Conservation (phyloP, 2,797 vertebrate species). For the Otus scops region DNA sequence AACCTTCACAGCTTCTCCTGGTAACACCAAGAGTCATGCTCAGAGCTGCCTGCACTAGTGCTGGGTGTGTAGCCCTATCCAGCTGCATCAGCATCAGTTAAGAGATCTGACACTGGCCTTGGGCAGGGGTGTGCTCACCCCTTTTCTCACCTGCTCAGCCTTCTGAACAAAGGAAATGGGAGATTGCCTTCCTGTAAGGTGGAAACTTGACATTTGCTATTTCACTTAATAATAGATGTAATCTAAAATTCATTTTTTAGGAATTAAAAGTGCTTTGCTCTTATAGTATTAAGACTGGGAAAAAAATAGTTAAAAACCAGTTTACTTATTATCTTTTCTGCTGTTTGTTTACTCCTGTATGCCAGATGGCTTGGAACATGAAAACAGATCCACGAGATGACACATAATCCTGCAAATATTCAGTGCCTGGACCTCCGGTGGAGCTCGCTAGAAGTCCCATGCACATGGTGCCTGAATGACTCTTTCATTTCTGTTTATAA, state of each 20-base stretch:
- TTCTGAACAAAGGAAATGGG: neutral
- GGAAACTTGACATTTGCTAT: neutral
- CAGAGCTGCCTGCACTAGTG: neutral
- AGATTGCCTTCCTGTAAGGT: neutral
- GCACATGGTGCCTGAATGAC: neutral
- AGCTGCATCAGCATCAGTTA: neutral
- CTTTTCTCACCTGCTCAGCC: neutral
- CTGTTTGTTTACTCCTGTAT: slow-evolving; percentile 58
- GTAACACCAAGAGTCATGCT: neutral
- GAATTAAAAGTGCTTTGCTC: neutral
- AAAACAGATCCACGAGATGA: slow-evolving; percentile 49
- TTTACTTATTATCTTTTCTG: slow-evolving; percentile 42
- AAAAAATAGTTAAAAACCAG: neutral
- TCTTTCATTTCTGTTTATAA: slow-evolving; percentile 15
- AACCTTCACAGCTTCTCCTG: neutral
- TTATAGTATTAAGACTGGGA: neutral
- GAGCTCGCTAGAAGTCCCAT: slow-evolving; percentile 28
- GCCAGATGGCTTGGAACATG: slow-evolving; percentile 48
- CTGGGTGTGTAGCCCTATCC: neutral
- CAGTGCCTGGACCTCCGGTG: slow-evolving; percentile 26
- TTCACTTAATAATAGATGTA: neutral
- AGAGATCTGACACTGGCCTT: neutral
- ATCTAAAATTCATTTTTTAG: neutral
- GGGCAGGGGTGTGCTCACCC: neutral
- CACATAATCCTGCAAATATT: slow-evolving; percentile 55